Evolutionary conservation across 2,797 vertebrate species (phyloP).

Genomic region (Hybognathus amarus): DNA sequence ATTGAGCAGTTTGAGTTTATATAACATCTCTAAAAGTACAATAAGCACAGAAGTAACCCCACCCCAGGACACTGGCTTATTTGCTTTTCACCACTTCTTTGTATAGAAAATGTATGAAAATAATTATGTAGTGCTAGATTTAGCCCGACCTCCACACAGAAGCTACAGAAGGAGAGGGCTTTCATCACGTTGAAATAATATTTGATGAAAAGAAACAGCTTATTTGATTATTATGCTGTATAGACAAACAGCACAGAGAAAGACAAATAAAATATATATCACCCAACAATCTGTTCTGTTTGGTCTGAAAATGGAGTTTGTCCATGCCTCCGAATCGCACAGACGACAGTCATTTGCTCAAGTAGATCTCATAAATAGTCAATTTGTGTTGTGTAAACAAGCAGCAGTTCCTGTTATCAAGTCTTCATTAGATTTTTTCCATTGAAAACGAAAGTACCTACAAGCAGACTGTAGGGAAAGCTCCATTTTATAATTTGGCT

Average conservation of each 20-base stretch:
- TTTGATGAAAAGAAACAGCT: conserved; percentile 14
- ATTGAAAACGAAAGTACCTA: conserved; percentile 19
- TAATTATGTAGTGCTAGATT: neutral
- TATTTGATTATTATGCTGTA: conserved; percentile 5
- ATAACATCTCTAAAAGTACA: conserved; percentile 11
- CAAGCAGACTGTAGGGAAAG: conserved; percentile 15
- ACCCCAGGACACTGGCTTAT: conserved; percentile 35
- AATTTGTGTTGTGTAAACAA: conserved; percentile 51
- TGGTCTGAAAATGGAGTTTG: conserved; percentile 11
- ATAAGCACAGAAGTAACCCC: conserved; percentile 29
- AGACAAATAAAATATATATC: neutral
- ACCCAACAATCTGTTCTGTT: neutral
- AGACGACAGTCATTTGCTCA: conserved; percentile 28
- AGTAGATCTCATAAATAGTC: conserved; percentile 2
- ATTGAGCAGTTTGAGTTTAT: conserved; percentile 9
- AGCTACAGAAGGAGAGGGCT: neutral
- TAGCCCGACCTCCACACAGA: neutral
- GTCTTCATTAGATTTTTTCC: conserved; percentile 28
- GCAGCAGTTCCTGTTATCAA: conserved; percentile 37
- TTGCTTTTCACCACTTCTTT: conserved; percentile 23
- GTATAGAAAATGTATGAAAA: conserved; percentile 34
- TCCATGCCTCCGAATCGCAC: conserved; percentile 5
- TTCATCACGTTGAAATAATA: neutral
- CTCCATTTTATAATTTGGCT: conserved; percentile 47
- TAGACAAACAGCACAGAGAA: conserved; percentile 6